Evolutionary conservation across 2,888 invertebrate species (phyloP).

Genomic region (Heliconius sara): DNA sequence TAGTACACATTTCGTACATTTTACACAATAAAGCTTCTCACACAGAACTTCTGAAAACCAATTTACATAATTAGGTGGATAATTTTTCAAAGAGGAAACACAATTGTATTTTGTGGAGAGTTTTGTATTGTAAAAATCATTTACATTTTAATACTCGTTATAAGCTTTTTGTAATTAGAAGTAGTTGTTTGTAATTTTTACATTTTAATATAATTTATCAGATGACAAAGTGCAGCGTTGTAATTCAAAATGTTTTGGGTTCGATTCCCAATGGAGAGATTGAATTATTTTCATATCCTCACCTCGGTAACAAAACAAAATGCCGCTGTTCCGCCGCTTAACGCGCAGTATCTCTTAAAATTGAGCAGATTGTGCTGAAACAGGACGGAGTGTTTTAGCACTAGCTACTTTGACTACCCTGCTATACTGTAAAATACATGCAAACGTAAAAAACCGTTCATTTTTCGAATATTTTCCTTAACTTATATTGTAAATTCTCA

Average conservation of each 20-base stretch:
- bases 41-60: not conserved
- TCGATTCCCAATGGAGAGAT: too few relatives aligned
- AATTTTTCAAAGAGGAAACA: constrained; percentile 13
- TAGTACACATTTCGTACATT: constrained; percentile 1
- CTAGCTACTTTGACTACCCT: not conserved
- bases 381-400: not conserved
- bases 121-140: not conserved
- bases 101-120: constrained; percentile 1
- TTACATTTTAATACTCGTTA: not conserved
- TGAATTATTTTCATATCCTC: too few relatives aligned
- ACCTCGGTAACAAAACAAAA: too few relatives aligned
- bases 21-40: constrained; percentile 5
- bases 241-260: too few relatives aligned
- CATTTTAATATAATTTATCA: not conserved
- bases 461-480: too few relatives aligned
- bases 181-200: not conserved
- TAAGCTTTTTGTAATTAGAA: not conserved
- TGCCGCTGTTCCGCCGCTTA: too few relatives aligned
- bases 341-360: too few relatives aligned
- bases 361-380: too few relatives aligned
- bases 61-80: constrained; percentile 14
- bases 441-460: too few relatives aligned
- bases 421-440: too few relatives aligned
- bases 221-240: too few relatives aligned
- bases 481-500: too few relatives aligned